These are phyloP conservation scores for Ptilorrhoa leucosticta DNA, from an alignment of 2,113 vertebrate species.

Conservation along the genomic window DNA sequence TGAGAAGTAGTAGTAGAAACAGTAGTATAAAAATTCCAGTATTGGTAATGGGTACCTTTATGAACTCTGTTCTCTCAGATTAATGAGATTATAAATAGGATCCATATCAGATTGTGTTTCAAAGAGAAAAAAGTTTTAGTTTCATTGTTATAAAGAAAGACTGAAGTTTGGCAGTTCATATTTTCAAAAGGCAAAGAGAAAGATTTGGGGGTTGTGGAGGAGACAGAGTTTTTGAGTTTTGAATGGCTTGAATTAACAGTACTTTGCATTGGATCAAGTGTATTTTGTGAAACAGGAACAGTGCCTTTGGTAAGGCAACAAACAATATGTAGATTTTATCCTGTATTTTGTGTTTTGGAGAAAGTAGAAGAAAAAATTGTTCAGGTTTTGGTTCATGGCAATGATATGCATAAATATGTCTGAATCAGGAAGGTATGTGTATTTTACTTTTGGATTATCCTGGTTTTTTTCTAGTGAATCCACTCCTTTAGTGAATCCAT, in stretches of 20 bases:
- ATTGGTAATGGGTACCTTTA: neutral
- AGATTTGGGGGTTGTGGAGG: neutral
- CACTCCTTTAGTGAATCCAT: neutral
- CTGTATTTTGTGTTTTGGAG: neutral
- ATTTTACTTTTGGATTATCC: neutral
- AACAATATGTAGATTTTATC: neutral
- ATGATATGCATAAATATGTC: neutral
- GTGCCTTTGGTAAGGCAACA: neutral
- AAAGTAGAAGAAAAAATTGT: neutral
- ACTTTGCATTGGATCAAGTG: neutral
- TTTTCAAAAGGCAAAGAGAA: neutral
- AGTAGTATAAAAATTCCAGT: neutral
- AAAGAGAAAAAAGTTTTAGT: neutral
- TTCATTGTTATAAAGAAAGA: neutral
- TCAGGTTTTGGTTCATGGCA: neutral
- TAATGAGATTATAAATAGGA: neutral
- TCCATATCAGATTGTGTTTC: neutral
- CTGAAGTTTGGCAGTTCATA: neutral
- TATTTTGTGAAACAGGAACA: neutral
- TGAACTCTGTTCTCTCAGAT: neutral
- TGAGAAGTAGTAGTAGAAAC: neutral
- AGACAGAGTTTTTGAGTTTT: neutral
- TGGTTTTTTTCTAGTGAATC: neutral
- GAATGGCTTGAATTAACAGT: neutral
- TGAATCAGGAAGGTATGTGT: neutral